Conservation (phyloP, 1,140 invertebrate genomes). For the Tetragonula clypearis region DNA sequence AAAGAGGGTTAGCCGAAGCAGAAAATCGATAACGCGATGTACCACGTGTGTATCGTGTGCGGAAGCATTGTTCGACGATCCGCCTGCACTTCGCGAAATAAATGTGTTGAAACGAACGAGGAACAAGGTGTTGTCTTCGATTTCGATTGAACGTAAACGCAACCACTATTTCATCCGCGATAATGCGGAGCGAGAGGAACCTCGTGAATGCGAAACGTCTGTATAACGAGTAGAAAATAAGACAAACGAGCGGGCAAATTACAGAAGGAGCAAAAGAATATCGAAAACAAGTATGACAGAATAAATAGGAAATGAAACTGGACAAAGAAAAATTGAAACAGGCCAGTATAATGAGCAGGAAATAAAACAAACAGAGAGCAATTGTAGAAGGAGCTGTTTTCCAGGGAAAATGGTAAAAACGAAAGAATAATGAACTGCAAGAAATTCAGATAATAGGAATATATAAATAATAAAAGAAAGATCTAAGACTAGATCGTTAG, state of each 20-base stretch:
- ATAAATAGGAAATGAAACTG: too few relatives aligned
- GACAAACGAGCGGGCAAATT: not conserved
- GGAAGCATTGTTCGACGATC: not conserved
- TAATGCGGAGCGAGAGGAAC: not conserved
- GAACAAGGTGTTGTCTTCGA: too few relatives aligned
- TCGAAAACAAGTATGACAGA: too few relatives aligned
- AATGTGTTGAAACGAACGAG: not conserved
- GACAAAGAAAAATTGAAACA: not conserved
- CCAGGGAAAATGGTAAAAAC: not conserved
- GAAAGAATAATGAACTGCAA: not conserved
- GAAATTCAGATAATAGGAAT: not conserved
- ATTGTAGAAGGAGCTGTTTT: too few relatives aligned
- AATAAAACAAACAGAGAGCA: not conserved
- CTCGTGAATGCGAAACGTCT: too few relatives aligned
- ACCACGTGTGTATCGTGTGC: not conserved
- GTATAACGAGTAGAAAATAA: not conserved
- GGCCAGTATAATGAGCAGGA: not conserved
- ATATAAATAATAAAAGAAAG: not conserved
- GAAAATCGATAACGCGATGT: constrained; percentile 28
- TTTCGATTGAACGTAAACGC: not conserved
- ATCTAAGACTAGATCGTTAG: not conserved
- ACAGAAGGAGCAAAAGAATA: too few relatives aligned
- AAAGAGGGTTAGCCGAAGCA: constrained; percentile 33
- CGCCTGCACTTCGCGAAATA: not conserved
- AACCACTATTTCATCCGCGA: not conserved